Evolutionary conservation across 2,113 vertebrate species (phyloP).

Genomic region (Bufo bufo): DNA sequence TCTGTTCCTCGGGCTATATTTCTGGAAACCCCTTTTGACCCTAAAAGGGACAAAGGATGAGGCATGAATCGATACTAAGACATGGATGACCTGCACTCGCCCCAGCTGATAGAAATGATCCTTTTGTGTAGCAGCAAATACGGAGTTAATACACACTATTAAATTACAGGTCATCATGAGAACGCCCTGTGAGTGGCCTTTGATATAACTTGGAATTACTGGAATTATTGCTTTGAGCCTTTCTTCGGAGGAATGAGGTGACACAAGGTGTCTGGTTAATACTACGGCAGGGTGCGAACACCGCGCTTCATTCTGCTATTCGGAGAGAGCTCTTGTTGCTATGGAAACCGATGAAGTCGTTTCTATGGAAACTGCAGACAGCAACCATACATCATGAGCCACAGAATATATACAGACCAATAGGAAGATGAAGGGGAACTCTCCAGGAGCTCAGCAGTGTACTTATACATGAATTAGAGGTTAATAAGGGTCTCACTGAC

Average conservation of each 20-base stretch:
- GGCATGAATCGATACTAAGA: not conserved
- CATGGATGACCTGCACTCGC: not conserved
- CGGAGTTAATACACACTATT: not conserved
- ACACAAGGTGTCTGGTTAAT: not conserved
- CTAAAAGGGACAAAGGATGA: not conserved
- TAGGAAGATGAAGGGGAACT: not conserved
- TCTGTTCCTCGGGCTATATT: too few species aligned
- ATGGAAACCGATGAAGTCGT: constrained; percentile 48
- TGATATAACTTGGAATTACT: not conserved
- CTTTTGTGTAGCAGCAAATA: not conserved
- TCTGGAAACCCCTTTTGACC: too few species aligned
- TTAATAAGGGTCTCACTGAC: not conserved
- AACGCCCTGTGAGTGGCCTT: too few species aligned
- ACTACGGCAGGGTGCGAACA: not conserved
- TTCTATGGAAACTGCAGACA: constrained; percentile 41
- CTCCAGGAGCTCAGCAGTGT: not conserved
- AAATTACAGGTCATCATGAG: not conserved
- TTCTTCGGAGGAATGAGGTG: not conserved
- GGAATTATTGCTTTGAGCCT: not conserved
- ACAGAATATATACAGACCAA: not conserved
- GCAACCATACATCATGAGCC: constrained; percentile 24
- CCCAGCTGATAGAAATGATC: not conserved
- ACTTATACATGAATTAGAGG: not conserved
- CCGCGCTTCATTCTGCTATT: not conserved
- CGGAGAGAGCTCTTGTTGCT: constrained; percentile 23